phyloP scores from a whole-genome alignment of 92 coral and sea anemone genomes.

The Muricea muricata region DNA sequence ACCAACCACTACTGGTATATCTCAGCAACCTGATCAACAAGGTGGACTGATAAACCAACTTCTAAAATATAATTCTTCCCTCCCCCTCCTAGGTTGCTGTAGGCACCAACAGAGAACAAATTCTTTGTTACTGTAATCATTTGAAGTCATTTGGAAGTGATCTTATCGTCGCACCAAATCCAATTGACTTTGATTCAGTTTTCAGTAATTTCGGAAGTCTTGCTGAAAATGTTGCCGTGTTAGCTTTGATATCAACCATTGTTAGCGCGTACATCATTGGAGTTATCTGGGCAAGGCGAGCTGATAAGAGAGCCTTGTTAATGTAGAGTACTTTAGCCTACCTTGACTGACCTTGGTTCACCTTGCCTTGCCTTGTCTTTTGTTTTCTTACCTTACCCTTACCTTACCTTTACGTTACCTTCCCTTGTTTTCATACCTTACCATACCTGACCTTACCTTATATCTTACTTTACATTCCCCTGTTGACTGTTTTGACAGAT shows the following conservation, averaged over 20 bases:
- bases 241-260: constrained; percentile 67
- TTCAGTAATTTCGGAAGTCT: constrained; percentile 75
- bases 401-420: too few relatives aligned
- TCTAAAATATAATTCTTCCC: too few relatives aligned
- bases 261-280: constrained; percentile 67
- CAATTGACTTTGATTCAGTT: constrained; percentile 80
- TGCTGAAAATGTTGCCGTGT: constrained; percentile 75
- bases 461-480: too few relatives aligned
- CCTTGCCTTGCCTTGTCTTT: too few relatives aligned
- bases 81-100: too few relatives aligned
- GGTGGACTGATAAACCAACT: too few relatives aligned
- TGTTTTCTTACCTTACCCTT: too few relatives aligned
- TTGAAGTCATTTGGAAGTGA: constrained; percentile 89
- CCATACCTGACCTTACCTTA: not conserved
- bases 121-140: constrained; percentile 82
- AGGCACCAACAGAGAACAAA: too few relatives aligned
- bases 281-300: constrained; percentile 81
- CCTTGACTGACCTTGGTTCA: too few relatives aligned
- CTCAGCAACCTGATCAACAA: too few relatives aligned
- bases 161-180: constrained; percentile 83
- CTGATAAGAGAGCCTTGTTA: constrained; percentile 65
- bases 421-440: not conserved
- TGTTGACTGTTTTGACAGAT: too few relatives aligned
- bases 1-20: too few relatives aligned
- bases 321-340: not conserved